These are phyloP conservation scores for Amphiura filiformis DNA, from an alignment of 35 echinoderm and acorn worm species.

Conservation along the genomic window DNA sequence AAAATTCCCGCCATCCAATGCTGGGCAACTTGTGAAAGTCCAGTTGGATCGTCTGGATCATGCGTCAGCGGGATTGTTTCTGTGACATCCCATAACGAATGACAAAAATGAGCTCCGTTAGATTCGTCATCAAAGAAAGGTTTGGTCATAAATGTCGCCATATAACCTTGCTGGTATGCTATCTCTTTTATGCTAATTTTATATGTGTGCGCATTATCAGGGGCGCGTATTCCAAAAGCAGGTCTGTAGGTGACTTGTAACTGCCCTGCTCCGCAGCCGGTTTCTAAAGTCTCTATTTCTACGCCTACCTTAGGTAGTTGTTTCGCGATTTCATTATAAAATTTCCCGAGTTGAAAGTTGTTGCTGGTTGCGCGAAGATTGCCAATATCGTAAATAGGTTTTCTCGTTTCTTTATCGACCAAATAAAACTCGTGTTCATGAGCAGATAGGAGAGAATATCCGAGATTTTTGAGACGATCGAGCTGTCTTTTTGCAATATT, in stretches of 20 bases:
- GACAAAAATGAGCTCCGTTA: conserved; percentile 54
- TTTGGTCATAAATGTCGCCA: conserved; percentile 72
- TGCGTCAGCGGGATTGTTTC: conserved; percentile 31
- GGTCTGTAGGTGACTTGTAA: conserved; percentile 61
- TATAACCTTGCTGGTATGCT: conserved; percentile 47
- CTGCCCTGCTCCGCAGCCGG: conserved; percentile 36
- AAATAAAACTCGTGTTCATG: conserved; percentile 86
- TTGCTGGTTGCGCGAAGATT: conserved; percentile 53
- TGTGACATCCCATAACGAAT: conserved; percentile 61
- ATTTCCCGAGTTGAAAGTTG: conserved; percentile 27
- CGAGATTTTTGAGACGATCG: conserved; percentile 37
- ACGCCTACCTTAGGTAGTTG: conserved; percentile 44
- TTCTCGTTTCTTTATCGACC: conserved; percentile 37
- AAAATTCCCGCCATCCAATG: conserved; percentile 81
- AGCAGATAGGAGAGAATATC: conserved; percentile 39
- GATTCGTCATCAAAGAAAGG: conserved; percentile 36
- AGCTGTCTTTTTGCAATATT: conserved; percentile 57
- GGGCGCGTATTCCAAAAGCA: conserved; percentile 60
- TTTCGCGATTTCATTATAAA: conserved; percentile 32
- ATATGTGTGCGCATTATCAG: conserved; percentile 64
- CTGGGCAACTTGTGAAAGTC: conserved; percentile 48
- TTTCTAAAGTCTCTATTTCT: conserved; percentile 50
- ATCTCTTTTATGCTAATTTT: conserved; percentile 73
- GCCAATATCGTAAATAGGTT: conserved; percentile 37
- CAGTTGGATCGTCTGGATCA: conserved; percentile 18